Conservation (phyloP, 2,113 vertebrate species). For the Erinaceus europaeus region DNA sequence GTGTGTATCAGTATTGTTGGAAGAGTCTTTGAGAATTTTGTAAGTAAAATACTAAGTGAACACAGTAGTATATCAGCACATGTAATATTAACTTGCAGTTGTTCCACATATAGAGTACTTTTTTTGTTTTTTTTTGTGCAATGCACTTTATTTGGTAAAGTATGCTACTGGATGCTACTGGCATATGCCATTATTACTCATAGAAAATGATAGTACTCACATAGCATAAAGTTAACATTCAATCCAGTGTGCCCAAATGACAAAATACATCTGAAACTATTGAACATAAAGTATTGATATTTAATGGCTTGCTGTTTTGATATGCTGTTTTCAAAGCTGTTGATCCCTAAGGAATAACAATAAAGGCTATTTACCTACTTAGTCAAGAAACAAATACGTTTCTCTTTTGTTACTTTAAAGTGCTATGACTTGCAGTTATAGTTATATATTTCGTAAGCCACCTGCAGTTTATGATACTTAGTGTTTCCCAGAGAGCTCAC, state of each 20-base stretch:
- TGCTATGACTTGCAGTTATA: conserved; percentile 64
- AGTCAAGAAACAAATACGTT: conserved; percentile 74
- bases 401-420: conserved; percentile 72
- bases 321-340: conserved; percentile 64
- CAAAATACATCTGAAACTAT: conserved; percentile 52
- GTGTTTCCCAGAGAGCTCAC: conserved; percentile 66
- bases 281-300: conserved; percentile 62
- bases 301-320: conserved; percentile 47
- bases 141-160: background rate
- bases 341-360: conserved; percentile 59
- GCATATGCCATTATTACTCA: conserved; percentile 4
- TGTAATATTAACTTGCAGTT: background rate
- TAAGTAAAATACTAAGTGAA: background rate
- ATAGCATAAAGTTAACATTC: conserved; percentile 27
- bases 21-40: conserved; percentile 7
- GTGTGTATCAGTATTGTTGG: background rate
- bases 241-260: conserved; percentile 1
- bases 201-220: background rate
- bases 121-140: background rate
- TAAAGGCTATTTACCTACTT: conserved; percentile 76
- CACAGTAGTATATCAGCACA: background rate
- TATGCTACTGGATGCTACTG: background rate
- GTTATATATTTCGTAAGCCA: conserved; percentile 63
- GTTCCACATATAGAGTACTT: background rate
- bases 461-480: conserved; percentile 74